Conservation (phyloP, 2,888 invertebrate species). For the Dicycla oo region DNA sequence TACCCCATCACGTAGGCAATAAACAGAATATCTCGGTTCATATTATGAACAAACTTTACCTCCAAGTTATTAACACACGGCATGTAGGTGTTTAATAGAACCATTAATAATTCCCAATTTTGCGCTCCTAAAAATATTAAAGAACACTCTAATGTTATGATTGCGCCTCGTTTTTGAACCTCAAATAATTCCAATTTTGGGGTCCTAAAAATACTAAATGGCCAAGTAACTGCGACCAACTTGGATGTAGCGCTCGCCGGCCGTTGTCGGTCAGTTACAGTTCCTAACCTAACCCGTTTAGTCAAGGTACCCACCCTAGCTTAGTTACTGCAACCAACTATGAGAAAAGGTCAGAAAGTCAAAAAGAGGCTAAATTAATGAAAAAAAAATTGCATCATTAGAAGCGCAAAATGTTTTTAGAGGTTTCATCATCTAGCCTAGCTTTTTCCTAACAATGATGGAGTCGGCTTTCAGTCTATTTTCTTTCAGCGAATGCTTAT, state of each 20-base stretch:
- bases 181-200: not conserved
- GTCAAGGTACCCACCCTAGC: no score
- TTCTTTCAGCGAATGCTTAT: no score
- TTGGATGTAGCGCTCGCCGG: not conserved
- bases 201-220: not conserved
- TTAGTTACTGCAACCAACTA: not conserved
- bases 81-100: not conserved
- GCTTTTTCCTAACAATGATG: no score
- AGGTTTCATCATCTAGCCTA: no score
- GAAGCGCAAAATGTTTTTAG: no score
- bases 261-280: not conserved
- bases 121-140: not conserved
- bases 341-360: not conserved
- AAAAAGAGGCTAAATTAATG: not conserved
- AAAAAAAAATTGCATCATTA: not conserved
- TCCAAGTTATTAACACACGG: not conserved
- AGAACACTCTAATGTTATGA: not conserved
- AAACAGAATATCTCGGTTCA: not conserved
- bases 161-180: not conserved
- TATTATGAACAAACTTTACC: not conserved
- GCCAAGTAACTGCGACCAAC: not conserved
- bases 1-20: slow-evolving; percentile 3
- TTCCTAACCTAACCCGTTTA: not conserved
- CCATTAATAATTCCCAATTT: not conserved
- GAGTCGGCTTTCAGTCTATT: no score